phyloP scores from a whole-genome alignment of 1,140 invertebrate genomes.

The Globodera ellingtonae region DNA sequence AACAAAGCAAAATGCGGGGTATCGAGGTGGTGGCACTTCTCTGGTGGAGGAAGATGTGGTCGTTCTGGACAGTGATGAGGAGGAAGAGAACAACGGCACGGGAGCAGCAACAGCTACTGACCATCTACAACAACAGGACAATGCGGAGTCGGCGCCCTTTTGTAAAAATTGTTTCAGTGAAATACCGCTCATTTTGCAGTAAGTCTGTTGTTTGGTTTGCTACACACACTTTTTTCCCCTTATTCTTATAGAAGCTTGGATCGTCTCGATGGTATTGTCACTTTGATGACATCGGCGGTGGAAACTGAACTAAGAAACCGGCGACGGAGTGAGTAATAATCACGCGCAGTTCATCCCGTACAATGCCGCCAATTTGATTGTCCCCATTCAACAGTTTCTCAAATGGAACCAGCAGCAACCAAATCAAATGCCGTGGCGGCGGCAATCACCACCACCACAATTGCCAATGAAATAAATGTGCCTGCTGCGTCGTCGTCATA shows the following conservation, averaged over 20 bases:
- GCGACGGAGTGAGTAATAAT: too few species aligned
- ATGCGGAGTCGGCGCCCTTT: slow-evolving; percentile 13
- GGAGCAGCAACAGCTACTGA: neutral
- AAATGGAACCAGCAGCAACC: too few species aligned
- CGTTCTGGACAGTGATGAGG: neutral
- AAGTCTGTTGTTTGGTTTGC: neutral
- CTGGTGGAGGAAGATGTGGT: neutral
- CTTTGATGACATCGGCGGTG: slow-evolving; percentile 11
- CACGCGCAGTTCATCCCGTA: too few species aligned
- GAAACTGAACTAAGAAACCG: neutral
- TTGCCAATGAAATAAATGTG: too few species aligned
- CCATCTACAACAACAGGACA: neutral
- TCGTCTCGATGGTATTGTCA: slow-evolving; percentile 19
- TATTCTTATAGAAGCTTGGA: slow-evolving; percentile 17
- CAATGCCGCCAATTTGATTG: too few species aligned
- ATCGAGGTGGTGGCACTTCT: neutral
- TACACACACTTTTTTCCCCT: neutral
- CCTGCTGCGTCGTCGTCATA: neutral
- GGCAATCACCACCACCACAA: too few species aligned
- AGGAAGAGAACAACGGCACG: neutral
- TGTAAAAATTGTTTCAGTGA: slow-evolving; percentile 31
- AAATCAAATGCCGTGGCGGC: too few species aligned
- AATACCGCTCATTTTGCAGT: slow-evolving; percentile 25
- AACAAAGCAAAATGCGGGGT: neutral
- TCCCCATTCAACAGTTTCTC: too few species aligned